These are phyloP conservation scores for Rhinatrema bivittatum DNA, from an alignment of 2,797 vertebrate species.

Conservation along the genomic window DNA sequence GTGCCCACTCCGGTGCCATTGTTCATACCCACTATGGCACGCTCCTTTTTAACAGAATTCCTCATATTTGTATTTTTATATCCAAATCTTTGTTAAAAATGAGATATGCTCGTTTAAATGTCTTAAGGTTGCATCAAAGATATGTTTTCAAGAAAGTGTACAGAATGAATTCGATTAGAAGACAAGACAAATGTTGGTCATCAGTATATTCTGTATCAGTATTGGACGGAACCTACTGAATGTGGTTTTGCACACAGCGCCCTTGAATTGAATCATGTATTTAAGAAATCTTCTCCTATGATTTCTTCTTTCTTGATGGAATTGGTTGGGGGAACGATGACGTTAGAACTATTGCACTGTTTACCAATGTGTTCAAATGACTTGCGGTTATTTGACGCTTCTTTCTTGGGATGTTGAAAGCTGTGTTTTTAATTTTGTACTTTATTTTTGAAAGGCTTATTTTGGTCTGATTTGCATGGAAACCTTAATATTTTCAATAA, in stretches of 20 bases:
- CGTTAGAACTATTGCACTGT: slow-evolving; percentile 76
- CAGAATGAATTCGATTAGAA: too few relatives aligned
- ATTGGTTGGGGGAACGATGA: slow-evolving; percentile 69
- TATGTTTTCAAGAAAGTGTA: slow-evolving; percentile 59
- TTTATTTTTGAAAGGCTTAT: slow-evolving; percentile 79
- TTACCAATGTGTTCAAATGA: slow-evolving; percentile 76
- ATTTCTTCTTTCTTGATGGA: slow-evolving; percentile 75
- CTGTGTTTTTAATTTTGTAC: slow-evolving; percentile 79
- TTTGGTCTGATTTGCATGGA: slow-evolving; percentile 86
- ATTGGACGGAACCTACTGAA: slow-evolving; percentile 69
- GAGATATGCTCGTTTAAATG: slow-evolving; percentile 78
- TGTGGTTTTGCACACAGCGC: slow-evolving; percentile 80
- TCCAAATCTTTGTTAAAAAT: slow-evolving; percentile 98
- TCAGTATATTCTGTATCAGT: slow-evolving; percentile 56
- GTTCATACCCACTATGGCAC: slow-evolving; percentile 70
- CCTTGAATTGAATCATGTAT: slow-evolving; percentile 75
- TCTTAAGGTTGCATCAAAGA: slow-evolving; percentile 75
- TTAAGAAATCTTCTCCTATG: slow-evolving; percentile 80
- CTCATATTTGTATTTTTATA: slow-evolving; percentile 99
- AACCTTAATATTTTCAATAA: slow-evolving; percentile 85
- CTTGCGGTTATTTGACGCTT: slow-evolving; percentile 63
- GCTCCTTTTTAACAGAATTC: slow-evolving; percentile 83
- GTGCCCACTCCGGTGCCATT: slow-evolving; percentile 72
- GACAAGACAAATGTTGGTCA: slow-evolving; percentile 42
- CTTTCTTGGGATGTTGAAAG: slow-evolving; percentile 63